Evolutionary conservation across 1,140 invertebrate species (phyloP), one percentile per base, ranked within the genome.

Genomic region (Lasioglossum baleicum): DNA sequence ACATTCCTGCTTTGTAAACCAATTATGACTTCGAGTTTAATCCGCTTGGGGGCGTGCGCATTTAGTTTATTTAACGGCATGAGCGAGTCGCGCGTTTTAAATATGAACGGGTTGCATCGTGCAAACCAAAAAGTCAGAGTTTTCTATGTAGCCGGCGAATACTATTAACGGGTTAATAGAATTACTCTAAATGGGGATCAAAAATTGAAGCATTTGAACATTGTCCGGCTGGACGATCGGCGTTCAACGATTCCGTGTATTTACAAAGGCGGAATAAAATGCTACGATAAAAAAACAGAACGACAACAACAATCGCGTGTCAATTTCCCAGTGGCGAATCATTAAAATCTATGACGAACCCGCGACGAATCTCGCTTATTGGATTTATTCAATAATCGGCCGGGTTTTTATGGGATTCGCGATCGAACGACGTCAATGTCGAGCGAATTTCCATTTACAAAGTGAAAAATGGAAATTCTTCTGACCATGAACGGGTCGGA

Each of bases 151-250:
- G 2, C 51, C 56, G n/a, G 22, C 53, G 51, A 56, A 64, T 72
- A n/a, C 75, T 64, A 81, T 81, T 78, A 78, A 61, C 60, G 51
- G n/a, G 75, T 72, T 81, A 81, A 81, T 72, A 42, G 75, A 72
- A 77, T 78, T 69, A 61, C 61, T 61, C 56, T 68, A 69, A 75
- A 75, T 75, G 79, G 74, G 64, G 79, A 69, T 75, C 63, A 69
- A 76, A 69, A 81, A 76, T 76, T 64, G 31, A 81, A 81, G 76
- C 40, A 67, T 26, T 75, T 61, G 69, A 79, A 58, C 51, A 26
- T 40, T 66, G 70, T 73, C 40, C 76, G 42, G 22, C 60, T 3
- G 44, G 60, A 17, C 68, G 58, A 66, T 73, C 44, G 61, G 51
- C 44, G 26, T 15, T 22, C 10, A 7, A 51, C n/a, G 61, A 2